These are phyloP conservation scores for Eurypyga helias DNA, from an alignment of 2,113 vertebrate species.

Conservation along the genomic window DNA sequence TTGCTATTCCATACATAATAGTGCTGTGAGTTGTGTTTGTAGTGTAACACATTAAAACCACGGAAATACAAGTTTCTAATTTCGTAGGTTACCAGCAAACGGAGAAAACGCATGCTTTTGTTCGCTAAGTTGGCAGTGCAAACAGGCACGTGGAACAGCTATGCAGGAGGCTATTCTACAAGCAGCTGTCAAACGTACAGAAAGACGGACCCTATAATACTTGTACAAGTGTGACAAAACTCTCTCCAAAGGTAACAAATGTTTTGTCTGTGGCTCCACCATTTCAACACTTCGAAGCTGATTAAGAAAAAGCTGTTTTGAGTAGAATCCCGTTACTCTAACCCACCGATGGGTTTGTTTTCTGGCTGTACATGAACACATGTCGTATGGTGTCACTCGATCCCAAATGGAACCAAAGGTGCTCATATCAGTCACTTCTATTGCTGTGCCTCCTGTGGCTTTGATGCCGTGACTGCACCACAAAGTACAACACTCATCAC, in stretches of 20 bases:
- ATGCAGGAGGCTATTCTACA: conserved; percentile 32
- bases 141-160: conserved; percentile 52
- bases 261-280: conserved; percentile 50
- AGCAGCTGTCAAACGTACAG: conserved; percentile 46
- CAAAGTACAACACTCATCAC: background rate
- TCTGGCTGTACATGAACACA: background rate
- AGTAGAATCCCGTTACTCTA: background rate
- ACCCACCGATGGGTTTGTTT: conserved; percentile 17
- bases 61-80: conserved; percentile 58
- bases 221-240: conserved; percentile 50
- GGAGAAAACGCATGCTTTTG: conserved; percentile 63
- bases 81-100: conserved; percentile 60
- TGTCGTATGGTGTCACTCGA: background rate
- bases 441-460: conserved; percentile 11
- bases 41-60: conserved; percentile 66
- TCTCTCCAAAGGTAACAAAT: conserved; percentile 57
- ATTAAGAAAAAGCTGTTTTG: background rate
- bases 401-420: background rate
- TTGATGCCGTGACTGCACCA: background rate
- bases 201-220: conserved; percentile 56
- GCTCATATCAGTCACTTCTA: background rate
- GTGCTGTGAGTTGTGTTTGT: conserved; percentile 56
- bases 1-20: conserved; percentile 69
- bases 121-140: conserved; percentile 51
- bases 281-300: conserved; percentile 14